A percentile compares a stretch with the other conserved stretches of the same genome.
phyloP scores from a whole-genome alignment of 2,797 vertebrate species.

The Sebastes itinus region DNA sequence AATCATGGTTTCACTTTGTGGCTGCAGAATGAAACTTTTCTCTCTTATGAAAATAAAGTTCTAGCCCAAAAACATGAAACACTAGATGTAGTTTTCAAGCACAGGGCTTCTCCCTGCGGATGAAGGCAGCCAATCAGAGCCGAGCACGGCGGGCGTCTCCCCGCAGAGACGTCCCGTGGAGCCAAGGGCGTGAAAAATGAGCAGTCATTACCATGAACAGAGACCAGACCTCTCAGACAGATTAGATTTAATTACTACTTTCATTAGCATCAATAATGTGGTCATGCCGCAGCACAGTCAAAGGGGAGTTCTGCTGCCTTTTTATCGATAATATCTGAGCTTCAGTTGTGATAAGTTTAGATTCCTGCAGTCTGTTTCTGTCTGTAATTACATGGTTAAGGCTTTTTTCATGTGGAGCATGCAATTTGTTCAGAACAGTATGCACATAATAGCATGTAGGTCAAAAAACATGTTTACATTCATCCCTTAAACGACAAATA shows the following conservation, averaged over 20 bases:
- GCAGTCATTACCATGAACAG: slow-evolving; percentile 54
- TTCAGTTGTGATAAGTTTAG: not conserved
- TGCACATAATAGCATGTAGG: not conserved
- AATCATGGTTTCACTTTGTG: slow-evolving; percentile 26
- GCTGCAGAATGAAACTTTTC: slow-evolving; percentile 1
- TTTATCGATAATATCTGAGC: slow-evolving; percentile 6
- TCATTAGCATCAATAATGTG: slow-evolving; percentile 61
- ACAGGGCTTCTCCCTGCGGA: slow-evolving; percentile 1
- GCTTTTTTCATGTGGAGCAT: not conserved
- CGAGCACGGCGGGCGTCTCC: slow-evolving; percentile 3
- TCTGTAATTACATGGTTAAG: not conserved
- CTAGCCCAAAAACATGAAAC: not conserved
- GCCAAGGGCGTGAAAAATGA: slow-evolving; percentile 51
- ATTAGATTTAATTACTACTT: slow-evolving; percentile 74
- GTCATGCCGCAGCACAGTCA: slow-evolving; percentile 30
- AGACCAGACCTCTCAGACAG: slow-evolving; percentile 50
- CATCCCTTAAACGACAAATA: not conserved
- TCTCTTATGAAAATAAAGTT: slow-evolving; percentile 3
- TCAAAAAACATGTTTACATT: not conserved
- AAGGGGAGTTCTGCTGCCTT: slow-evolving; percentile 6
- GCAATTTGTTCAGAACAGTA: not conserved
- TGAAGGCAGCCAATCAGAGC: slow-evolving; percentile 20
- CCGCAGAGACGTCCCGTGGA: not conserved
- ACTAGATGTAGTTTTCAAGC: not conserved
- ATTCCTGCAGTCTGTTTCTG: slow-evolving; percentile 10